Percentiles rank a stretch among this genome's conserved stretches.
phyloP scores from a whole-genome alignment of 2,113 vertebrate genomes.

The Hypanus sabinus region DNA sequence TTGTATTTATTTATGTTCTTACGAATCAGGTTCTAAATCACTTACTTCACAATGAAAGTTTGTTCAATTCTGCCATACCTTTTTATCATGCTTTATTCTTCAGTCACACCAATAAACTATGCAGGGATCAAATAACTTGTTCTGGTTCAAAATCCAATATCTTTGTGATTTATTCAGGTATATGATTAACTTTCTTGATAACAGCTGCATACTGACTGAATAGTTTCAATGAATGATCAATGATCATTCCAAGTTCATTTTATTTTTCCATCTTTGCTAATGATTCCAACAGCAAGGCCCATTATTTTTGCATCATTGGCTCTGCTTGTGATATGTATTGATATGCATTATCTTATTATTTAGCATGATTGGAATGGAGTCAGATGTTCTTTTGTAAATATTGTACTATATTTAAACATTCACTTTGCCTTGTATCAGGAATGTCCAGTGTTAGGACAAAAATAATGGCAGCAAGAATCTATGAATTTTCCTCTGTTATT shows the following conservation, averaged over 20 bases:
- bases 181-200: constrained; percentile 10
- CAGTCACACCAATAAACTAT: not conserved
- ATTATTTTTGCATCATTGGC: not conserved
- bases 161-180: not conserved
- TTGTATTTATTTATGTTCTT: no score
- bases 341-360: not conserved
- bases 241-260: constrained; percentile 13
- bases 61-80: not conserved
- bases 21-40: no score
- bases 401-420: not conserved
- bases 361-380: not conserved
- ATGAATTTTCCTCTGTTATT: not conserved
- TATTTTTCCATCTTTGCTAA: constrained; percentile 3
- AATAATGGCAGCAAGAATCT: not conserved
- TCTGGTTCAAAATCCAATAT: not conserved
- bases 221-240: not conserved
- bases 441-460: not conserved
- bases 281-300: not conserved
- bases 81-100: not conserved
- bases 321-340: not conserved
- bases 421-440: not conserved
- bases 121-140: not conserved
- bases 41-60: not conserved
- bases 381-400: constrained; percentile 9
- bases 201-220: not conserved